A percentile compares a stretch with the other conserved stretches of the same genome.
phyloP scores from a whole-genome alignment of 2,113 vertebrate species.

The Cisticola juncidis region DNA sequence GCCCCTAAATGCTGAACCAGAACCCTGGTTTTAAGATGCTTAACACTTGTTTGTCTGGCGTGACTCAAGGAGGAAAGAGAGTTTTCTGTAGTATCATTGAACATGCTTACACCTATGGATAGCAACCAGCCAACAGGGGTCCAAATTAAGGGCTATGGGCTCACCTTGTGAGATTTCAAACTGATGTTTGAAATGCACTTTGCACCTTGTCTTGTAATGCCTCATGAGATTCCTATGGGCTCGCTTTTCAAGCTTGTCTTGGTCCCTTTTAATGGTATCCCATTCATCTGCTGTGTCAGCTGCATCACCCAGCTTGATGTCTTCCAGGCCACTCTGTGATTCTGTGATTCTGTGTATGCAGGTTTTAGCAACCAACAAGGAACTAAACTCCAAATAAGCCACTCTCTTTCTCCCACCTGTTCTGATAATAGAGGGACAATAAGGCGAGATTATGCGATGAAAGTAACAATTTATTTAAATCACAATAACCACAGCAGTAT shows the following conservation, averaged over 20 bases:
- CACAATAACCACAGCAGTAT: neutral
- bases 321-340: neutral
- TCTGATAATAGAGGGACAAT: neutral
- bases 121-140: rapidly evolving
- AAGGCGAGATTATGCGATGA: neutral
- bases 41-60: neutral
- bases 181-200: neutral
- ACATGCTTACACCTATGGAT: neutral
- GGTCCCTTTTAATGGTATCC: neutral
- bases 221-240: rapidly evolving
- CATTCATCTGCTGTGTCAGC: neutral
- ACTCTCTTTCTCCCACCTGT: neutral
- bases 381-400: neutral
- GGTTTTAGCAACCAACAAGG: neutral
- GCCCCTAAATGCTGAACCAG: neutral
- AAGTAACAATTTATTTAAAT: neutral
- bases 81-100: neutral
- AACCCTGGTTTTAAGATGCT: neutral
- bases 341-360: neutral
- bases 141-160: neutral
- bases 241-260: neutral
- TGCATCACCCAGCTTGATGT: neutral
- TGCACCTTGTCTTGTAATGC: neutral
- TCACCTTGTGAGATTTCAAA: neutral
- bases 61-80: neutral